Percentiles rank a stretch among this genome's conserved stretches.
Conservation (phyloP, 2,888 invertebrate species). For the Baronia brevicornis region DNA sequence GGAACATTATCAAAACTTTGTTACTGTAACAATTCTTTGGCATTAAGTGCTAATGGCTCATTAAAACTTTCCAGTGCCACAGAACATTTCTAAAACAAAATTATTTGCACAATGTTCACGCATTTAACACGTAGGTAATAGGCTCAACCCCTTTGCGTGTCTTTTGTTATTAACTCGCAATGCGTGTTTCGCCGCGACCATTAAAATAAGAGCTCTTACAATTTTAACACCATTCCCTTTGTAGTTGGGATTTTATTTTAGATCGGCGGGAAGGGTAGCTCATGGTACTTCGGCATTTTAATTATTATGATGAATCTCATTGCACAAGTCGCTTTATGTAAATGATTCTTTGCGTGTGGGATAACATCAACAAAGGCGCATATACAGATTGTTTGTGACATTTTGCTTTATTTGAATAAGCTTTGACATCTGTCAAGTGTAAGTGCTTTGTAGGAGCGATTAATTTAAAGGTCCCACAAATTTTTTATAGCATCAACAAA, state of each 20-base stretch:
- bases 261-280: slow-evolving; percentile 10
- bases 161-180: slow-evolving; percentile 32
- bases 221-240: slow-evolving; percentile 8
- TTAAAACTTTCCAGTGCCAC: slow-evolving; percentile 28
- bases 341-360: slow-evolving; percentile 28
- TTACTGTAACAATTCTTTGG: slow-evolving; percentile 12
- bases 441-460: slow-evolving; percentile 8
- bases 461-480: not conserved
- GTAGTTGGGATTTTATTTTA: slow-evolving; percentile 10
- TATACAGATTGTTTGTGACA: slow-evolving; percentile 18
- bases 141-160: slow-evolving; percentile 37
- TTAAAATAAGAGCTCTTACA: slow-evolving; percentile 23
- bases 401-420: slow-evolving; percentile 16
- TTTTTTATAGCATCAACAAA: too few relatives aligned
- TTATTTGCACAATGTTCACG: slow-evolving; percentile 32
- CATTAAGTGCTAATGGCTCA: slow-evolving; percentile 25
- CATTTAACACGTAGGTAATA: slow-evolving; percentile 32
- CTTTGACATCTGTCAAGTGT: slow-evolving; percentile 17
- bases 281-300: slow-evolving; percentile 23
- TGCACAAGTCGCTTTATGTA: slow-evolving; percentile 27
- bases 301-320: slow-evolving; percentile 33
- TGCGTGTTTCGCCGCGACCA: slow-evolving; percentile 31
- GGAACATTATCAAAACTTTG: slow-evolving; percentile 6
- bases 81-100: slow-evolving; percentile 26
- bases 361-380: slow-evolving; percentile 17